Evolutionary conservation across 2,888 invertebrate species (phyloP).

Genomic region (Octonoba sinensis): DNA sequence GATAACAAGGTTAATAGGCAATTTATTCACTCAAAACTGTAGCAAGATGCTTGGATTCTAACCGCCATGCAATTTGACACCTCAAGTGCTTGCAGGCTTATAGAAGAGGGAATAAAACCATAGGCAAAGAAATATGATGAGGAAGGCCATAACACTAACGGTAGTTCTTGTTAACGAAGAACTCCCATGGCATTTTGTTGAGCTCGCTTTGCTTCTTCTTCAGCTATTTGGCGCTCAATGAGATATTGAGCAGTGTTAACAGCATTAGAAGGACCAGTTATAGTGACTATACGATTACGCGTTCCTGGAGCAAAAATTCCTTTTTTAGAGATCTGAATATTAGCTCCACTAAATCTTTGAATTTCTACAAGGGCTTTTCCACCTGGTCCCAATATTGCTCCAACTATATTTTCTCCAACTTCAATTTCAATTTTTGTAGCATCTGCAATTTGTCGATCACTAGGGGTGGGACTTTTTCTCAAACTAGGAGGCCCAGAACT

Average conservation of each 20-base stretch:
- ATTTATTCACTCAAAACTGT: slow-evolving; percentile 56
- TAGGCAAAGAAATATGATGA: slow-evolving; percentile 44
- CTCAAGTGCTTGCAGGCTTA: slow-evolving; percentile 38
- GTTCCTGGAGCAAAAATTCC: slow-evolving; percentile 97
- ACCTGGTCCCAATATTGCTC: slow-evolving; percentile 96
- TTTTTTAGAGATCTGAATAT: slow-evolving; percentile 98
- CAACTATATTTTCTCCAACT: slow-evolving; percentile 94
- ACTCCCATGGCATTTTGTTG: slow-evolving; percentile 77
- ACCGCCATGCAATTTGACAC: slow-evolving; percentile 40
- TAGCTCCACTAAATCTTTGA: slow-evolving; percentile 96
- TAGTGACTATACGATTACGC: slow-evolving; percentile 96
- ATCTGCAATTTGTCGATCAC: slow-evolving; percentile 66
- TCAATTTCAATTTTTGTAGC: slow-evolving; percentile 83
- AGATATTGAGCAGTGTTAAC: slow-evolving; percentile 93
- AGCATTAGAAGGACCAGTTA: slow-evolving; percentile 89
- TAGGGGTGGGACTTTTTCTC: slow-evolving; percentile 68
- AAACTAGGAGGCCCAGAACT: slow-evolving; percentile 69
- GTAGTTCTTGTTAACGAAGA: slow-evolving; percentile 54
- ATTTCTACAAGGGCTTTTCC: slow-evolving; percentile 97
- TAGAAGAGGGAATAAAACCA: slow-evolving; percentile 49
- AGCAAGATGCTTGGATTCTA: slow-evolving; percentile 55
- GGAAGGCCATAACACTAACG: slow-evolving; percentile 46
- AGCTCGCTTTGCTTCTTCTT: slow-evolving; percentile 95
- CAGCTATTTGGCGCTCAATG: slow-evolving; percentile 95
- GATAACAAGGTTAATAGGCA: slow-evolving; percentile 60